These are phyloP conservation scores for Dendronephthya gigantea DNA, from an alignment of 64 coral and sea anemone species.

Conservation along the genomic window DNA sequence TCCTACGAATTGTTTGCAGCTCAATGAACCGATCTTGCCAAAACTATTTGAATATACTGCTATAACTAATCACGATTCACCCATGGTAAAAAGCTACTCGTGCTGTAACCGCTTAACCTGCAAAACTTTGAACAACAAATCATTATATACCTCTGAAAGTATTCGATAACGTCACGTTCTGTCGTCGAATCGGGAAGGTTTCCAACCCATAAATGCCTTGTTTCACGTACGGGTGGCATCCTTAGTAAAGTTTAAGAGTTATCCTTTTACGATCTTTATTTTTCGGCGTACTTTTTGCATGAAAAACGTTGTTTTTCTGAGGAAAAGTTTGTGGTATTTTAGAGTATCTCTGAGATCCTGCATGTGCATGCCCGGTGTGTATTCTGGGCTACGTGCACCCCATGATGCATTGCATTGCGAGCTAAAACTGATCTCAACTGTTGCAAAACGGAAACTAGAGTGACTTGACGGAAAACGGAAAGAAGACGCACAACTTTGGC, in stretches of 20 bases:
- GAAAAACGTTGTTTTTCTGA: not conserved
- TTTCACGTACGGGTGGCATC: slow-evolving; percentile 61
- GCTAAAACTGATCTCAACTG: too few relatives aligned
- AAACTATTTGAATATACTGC: not conserved
- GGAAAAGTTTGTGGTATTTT: not conserved
- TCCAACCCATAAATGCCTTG: slow-evolving; percentile 97
- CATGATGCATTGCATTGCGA: not conserved
- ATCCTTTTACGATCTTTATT: not conserved
- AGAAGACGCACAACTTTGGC: too few relatives aligned
- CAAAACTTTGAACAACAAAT: not conserved
- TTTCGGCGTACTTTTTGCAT: not conserved
- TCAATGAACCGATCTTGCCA: not conserved
- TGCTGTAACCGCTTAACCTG: not conserved
- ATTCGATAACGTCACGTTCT: slow-evolving; percentile 83
- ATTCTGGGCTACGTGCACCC: not conserved
- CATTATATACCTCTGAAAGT: slow-evolving; percentile 59
- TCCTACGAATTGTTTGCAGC: not conserved
- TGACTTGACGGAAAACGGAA: too few relatives aligned
- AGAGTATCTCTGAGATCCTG: not conserved
- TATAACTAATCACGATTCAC: not conserved
- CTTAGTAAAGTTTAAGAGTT: not conserved
- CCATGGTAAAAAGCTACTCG: not conserved
- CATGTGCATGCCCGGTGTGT: not conserved
- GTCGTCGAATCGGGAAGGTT: slow-evolving; percentile 86
- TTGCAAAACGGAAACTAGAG: too few relatives aligned